Evolutionary conservation across 2,797 vertebrate species (phyloP).

Genomic region (Bovichtus diacanthus): DNA sequence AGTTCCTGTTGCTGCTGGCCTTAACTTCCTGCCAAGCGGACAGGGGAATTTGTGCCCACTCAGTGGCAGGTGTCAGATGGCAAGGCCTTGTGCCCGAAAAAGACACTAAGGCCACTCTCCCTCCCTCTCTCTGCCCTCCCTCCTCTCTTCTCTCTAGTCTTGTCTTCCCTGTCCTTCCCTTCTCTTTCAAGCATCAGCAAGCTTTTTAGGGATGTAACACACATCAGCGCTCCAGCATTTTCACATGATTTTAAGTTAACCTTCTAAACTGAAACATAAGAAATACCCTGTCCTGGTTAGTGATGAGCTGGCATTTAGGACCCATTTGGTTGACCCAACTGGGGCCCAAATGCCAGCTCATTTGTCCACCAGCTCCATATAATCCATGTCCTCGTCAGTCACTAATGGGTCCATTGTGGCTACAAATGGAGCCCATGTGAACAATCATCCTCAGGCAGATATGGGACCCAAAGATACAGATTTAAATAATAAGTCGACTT

Average conservation of each 20-base stretch:
- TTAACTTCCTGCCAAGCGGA: constrained; percentile 86
- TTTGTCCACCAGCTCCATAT: constrained; percentile 45
- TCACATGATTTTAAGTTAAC: constrained; percentile 5
- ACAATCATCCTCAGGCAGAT: constrained; percentile 5
- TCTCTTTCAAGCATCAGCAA: constrained; percentile 41
- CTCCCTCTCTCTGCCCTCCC: constrained; percentile 23
- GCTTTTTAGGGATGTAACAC: constrained; percentile 35
- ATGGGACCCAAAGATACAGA: constrained; percentile 13
- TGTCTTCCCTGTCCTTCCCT: constrained; percentile 30
- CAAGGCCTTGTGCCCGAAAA: constrained; percentile 81
- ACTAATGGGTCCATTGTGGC: constrained; percentile 12
- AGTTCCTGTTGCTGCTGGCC: constrained; percentile 80
- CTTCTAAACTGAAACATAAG: neutral
- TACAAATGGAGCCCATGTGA: constrained; percentile 13
- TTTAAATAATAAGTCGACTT: constrained; percentile 6
- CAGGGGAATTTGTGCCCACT: constrained; percentile 81
- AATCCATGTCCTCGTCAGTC: constrained; percentile 24
- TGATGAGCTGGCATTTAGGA: constrained; percentile 50
- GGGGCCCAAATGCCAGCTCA: constrained; percentile 44
- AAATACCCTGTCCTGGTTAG: constrained; percentile 21
- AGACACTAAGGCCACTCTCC: constrained; percentile 82
- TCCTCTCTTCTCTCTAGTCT: constrained; percentile 34
- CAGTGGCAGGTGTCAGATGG: constrained; percentile 90
- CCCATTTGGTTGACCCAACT: constrained; percentile 37
- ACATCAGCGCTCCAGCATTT: neutral